These are phyloP conservation scores for Harpegnathos saltator DNA, from an alignment of 1,140 invertebrate genomes.

Conservation along the genomic window DNA sequence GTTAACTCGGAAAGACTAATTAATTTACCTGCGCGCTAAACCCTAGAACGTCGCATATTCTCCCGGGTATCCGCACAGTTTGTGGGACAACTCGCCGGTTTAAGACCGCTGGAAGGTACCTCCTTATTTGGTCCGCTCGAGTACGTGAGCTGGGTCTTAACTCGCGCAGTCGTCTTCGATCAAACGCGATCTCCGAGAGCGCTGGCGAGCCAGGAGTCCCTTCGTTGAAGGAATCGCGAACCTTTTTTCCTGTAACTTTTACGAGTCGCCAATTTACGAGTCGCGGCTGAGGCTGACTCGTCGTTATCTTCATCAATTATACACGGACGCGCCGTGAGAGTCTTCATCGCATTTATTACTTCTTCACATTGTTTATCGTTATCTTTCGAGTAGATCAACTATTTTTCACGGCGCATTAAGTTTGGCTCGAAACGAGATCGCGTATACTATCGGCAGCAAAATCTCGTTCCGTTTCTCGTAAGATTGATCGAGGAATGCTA, in stretches of 20 bases:
- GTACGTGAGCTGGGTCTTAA: slow-evolving; percentile 49
- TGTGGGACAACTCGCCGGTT: slow-evolving; percentile 40
- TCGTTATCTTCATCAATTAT: no score
- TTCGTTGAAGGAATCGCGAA: not conserved
- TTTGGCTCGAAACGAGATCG: not conserved
- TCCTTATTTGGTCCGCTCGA: slow-evolving; percentile 45
- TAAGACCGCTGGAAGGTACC: slow-evolving; percentile 19
- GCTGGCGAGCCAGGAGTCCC: not conserved
- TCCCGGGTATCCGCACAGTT: slow-evolving; percentile 33
- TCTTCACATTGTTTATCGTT: no score
- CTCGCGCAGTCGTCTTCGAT: slow-evolving; percentile 11
- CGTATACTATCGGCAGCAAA: not conserved
- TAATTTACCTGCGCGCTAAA: slow-evolving; percentile 22
- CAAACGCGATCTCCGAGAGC: not conserved
- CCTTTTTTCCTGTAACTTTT: not conserved
- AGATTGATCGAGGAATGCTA: not conserved
- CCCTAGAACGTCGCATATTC: not conserved
- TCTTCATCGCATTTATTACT: no score
- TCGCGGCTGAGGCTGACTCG: no score
- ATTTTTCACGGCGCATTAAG: no score
- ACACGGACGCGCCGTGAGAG: no score
- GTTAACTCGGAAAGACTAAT: slow-evolving; percentile 14
- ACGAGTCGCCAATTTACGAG: no score
- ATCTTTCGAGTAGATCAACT: no score
- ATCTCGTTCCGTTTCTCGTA: not conserved